Conservation (phyloP, 2,888 invertebrate species). For the Didymodactylos carnosus region DNA sequence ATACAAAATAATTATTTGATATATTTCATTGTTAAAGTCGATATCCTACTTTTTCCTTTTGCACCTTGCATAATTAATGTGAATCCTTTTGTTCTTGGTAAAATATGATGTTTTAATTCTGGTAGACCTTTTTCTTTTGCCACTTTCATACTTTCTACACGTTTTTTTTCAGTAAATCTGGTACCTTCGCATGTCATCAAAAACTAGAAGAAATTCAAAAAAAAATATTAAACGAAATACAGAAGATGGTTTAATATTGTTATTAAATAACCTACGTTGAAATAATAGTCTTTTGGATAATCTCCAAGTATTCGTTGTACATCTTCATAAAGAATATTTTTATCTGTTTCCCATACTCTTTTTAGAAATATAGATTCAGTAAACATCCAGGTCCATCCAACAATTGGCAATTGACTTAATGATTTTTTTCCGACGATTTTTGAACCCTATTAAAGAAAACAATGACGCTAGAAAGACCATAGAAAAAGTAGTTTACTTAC, state of each 20-base stretch:
- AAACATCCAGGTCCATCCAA: slow-evolving; percentile 87
- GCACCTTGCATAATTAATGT: slow-evolving; percentile 61
- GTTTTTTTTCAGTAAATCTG: slow-evolving; percentile 64
- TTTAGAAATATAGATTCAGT: slow-evolving; percentile 81
- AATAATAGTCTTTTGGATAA: slow-evolving; percentile 51
- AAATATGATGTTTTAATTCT: slow-evolving; percentile 62
- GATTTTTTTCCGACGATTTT: slow-evolving; percentile 84
- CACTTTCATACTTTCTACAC: slow-evolving; percentile 64
- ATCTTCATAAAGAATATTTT: slow-evolving; percentile 56
- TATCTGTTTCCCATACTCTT: slow-evolving; percentile 72
- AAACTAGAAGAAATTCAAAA: slow-evolving; percentile 40
- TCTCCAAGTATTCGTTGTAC: slow-evolving; percentile 53
- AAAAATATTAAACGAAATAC: background rate
- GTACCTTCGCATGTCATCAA: slow-evolving; percentile 80
- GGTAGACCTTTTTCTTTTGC: slow-evolving; percentile 65
- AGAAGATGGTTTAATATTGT: background rate
- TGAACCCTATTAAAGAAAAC: slow-evolving; percentile 39
- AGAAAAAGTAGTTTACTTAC: slow-evolving; percentile 19
- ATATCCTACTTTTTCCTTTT: slow-evolving; percentile 39
- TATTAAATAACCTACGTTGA: slow-evolving; percentile 50
- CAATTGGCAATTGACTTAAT: slow-evolving; percentile 63
- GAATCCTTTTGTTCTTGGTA: slow-evolving; percentile 81
- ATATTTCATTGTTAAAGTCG: background rate
- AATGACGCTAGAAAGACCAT: background rate
- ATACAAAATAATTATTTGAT: background rate